Evolutionary conservation across 92 coral and sea anemone species (phyloP).

Genomic region (Desmophyllum pertusum): DNA sequence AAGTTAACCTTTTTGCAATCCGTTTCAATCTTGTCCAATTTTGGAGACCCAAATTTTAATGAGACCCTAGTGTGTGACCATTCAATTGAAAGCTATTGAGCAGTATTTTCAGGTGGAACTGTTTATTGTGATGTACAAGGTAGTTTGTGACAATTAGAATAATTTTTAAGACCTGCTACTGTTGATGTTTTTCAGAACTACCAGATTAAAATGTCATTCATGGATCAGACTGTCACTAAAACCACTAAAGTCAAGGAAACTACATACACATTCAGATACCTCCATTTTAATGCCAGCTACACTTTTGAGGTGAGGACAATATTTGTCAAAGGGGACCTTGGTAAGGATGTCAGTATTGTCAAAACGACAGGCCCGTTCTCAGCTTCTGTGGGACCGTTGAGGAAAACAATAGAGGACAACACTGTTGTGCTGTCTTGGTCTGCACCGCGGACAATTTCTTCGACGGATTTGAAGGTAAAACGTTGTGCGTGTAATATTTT

Average conservation of each 20-base stretch:
- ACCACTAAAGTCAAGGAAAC: not conserved
- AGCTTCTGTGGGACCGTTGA: slow-evolving; percentile 40
- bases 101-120: not conserved
- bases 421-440: slow-evolving; percentile 23
- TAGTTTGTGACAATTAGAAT: no score
- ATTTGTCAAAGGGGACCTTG: not conserved
- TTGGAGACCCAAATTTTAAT: no score
- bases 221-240: not conserved
- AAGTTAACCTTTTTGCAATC: no score
- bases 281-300: slow-evolving; percentile 8
- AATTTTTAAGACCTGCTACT: not conserved
- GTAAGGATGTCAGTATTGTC: not conserved
- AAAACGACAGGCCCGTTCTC: slow-evolving; percentile 33
- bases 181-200: slow-evolving; percentile 10
- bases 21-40: no score
- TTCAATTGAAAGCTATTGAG: not conserved
- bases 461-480: slow-evolving; percentile 9
- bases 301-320: slow-evolving; percentile 13
- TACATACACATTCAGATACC: not conserved
- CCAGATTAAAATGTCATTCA: not conserved
- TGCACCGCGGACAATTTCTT: slow-evolving; percentile 22
- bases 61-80: not conserved
- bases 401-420: not conserved
- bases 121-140: not conserved
- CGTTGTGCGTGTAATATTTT: not conserved